These are phyloP conservation scores for Drosophila antonietae DNA, from an alignment of 2,888 invertebrate genomes.

Conservation along the genomic window DNA sequence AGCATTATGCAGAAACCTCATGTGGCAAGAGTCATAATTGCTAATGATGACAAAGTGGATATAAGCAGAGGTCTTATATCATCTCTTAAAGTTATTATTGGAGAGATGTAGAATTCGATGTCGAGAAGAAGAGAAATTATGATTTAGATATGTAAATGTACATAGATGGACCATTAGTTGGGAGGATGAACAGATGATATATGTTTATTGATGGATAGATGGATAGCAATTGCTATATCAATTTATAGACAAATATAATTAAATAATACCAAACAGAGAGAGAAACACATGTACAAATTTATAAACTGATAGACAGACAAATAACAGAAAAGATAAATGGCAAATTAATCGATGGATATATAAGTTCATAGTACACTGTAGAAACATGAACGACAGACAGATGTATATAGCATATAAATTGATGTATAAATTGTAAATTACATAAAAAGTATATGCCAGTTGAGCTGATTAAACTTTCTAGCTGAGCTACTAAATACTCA, in stretches of 20 bases:
- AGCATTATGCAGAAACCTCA: constrained; percentile 15
- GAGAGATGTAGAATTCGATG: neutral
- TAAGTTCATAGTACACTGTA: neutral
- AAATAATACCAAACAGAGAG: too few relatives aligned
- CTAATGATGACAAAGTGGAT: constrained; percentile 3
- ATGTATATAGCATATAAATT: too few relatives aligned
- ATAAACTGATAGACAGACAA: neutral
- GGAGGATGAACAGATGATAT: too few relatives aligned
- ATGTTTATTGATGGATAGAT: neutral
- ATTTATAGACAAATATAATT: neutral
- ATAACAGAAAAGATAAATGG: neutral
- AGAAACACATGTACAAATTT: too few relatives aligned
- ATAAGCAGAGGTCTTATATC: neutral
- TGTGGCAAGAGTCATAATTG: constrained; percentile 20
- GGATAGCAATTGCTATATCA: neutral
- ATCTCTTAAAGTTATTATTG: neutral
- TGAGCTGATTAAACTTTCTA: too few relatives aligned
- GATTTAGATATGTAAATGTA: neutral
- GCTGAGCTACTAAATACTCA: too few relatives aligned
- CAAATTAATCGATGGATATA: neutral
- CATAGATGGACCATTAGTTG: neutral
- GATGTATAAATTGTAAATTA: too few relatives aligned
- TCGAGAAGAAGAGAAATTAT: neutral
- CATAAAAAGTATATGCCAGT: too few relatives aligned
- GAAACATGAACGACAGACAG: neutral